Evolutionary conservation across 2,113 vertebrate species (phyloP).

Genomic region (Gambusia affinis): DNA sequence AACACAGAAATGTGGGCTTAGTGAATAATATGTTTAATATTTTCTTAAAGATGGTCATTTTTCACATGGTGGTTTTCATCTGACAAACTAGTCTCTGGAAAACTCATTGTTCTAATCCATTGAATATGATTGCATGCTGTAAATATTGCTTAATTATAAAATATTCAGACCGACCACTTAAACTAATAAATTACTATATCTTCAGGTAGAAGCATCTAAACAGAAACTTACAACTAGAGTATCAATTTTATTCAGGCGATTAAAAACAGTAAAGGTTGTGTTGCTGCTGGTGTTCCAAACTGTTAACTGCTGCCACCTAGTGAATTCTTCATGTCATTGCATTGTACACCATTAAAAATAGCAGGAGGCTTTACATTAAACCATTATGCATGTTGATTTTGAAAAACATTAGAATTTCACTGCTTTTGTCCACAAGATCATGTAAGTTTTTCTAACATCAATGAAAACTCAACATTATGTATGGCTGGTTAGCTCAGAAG

Average conservation of each 20-base stretch:
- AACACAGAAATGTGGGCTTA: not conserved
- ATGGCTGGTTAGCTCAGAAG: too few species aligned
- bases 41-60: not conserved
- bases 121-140: too few species aligned
- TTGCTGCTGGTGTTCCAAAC: not conserved
- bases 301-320: conserved; percentile 45
- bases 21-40: not conserved
- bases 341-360: not conserved
- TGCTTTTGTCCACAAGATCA: too few species aligned
- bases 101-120: not conserved
- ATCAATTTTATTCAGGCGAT: not conserved
- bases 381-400: too few species aligned
- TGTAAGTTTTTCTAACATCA: too few species aligned
- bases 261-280: not conserved
- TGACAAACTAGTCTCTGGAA: too few species aligned
- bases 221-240: not conserved
- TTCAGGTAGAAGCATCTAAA: not conserved
- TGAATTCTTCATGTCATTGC: not conserved
- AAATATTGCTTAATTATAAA: too few species aligned
- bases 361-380: too few species aligned
- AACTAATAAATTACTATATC: not conserved
- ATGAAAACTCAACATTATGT: too few species aligned
- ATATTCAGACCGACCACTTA: not conserved
- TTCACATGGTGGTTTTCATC: not conserved
- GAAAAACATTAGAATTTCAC: too few species aligned